Conservation (phyloP, 2,888 invertebrate species). For the Diarsia mendica region DNA sequence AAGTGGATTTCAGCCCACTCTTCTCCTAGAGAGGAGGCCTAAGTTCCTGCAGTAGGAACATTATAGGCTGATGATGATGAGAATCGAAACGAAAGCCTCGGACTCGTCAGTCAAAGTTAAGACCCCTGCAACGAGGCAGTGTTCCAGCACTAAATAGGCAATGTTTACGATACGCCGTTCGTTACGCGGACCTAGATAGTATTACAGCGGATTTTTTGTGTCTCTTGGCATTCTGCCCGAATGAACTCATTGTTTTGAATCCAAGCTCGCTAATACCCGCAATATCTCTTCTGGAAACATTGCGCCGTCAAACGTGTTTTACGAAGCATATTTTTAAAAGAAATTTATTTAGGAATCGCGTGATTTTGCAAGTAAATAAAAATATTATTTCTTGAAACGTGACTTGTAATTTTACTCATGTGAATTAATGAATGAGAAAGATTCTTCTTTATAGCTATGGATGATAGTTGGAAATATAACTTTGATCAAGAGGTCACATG, state of each 20-base stretch:
- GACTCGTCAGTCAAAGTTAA: not conserved
- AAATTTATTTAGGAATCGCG: slow-evolving; percentile 4
- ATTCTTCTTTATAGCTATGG: not conserved
- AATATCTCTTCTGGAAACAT: slow-evolving; percentile 55
- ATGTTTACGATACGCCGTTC: slow-evolving; percentile 21
- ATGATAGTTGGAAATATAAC: not conserved
- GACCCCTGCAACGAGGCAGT: not conserved
- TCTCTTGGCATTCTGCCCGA: slow-evolving; percentile 57
- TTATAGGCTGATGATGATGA: not conserved
- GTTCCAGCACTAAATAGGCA: slow-evolving; percentile 31
- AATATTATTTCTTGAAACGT: not conserved
- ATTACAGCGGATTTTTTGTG: slow-evolving; percentile 43
- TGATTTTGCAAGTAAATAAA: slow-evolving; percentile 10
- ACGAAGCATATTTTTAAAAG: slow-evolving; percentile 16
- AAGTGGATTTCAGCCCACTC: no score
- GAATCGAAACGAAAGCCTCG: not conserved
- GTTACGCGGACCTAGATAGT: slow-evolving; percentile 25
- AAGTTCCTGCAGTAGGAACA: no score
- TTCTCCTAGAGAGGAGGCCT: no score
- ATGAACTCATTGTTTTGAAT: slow-evolving; percentile 51
- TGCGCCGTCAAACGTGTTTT: slow-evolving; percentile 30
- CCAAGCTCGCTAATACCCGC: slow-evolving; percentile 30
- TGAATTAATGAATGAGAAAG: not conserved
- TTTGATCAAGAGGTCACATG: not conserved
- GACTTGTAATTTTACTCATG: not conserved